Conservation (phyloP, 2,888 invertebrate genomes). For the Subacronicta megacephala region DNA sequence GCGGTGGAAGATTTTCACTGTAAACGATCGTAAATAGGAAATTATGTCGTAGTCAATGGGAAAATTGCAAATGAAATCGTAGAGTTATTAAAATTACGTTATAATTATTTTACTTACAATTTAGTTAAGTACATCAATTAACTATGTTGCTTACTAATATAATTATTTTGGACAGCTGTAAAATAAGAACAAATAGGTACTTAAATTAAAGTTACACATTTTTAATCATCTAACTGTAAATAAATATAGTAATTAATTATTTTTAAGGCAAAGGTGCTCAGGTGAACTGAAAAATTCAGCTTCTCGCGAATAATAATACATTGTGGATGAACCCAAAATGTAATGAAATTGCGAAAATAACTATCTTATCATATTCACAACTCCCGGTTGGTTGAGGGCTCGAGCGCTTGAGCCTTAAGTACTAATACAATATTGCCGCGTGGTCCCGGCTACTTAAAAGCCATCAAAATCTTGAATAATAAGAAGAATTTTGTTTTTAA, state of each 20-base stretch:
- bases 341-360: no score
- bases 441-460: slow-evolving; percentile 28
- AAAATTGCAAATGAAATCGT: slow-evolving; percentile 11
- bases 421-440: slow-evolving; percentile 41
- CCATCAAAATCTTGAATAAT: neutral
- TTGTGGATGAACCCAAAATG: no score
- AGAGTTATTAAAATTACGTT: slow-evolving; percentile 29
- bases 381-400: no score
- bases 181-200: slow-evolving; percentile 22
- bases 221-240: slow-evolving; percentile 10
- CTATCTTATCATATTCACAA: no score
- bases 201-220: slow-evolving; percentile 6
- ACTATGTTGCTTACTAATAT: slow-evolving; percentile 22
- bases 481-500: no score
- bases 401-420: slow-evolving; percentile 5
- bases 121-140: slow-evolving; percentile 51
- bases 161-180: slow-evolving; percentile 42
- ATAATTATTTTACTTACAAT: slow-evolving; percentile 46
- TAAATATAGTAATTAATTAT: slow-evolving; percentile 23
- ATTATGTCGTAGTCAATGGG: slow-evolving; percentile 7
- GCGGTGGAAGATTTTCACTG: no score
- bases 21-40: neutral
- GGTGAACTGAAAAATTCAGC: no score
- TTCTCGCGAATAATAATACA: no score
- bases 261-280: neutral